phyloP scores from a whole-genome alignment of 1,140 invertebrate genomes.

The Platyscapa corneri region DNA sequence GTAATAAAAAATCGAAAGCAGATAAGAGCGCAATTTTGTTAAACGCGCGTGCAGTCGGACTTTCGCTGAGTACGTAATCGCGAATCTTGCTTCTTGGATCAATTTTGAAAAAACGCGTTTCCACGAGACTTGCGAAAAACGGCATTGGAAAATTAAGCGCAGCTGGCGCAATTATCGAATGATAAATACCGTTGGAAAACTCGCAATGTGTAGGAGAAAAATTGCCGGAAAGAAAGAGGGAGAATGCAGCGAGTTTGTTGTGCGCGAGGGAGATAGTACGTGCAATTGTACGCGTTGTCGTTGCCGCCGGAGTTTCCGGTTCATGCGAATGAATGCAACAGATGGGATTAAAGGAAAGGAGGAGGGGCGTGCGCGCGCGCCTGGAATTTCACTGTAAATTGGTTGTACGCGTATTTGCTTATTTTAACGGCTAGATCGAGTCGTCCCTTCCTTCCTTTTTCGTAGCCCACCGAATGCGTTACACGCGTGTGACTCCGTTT shows the following conservation, averaged over 20 bases:
- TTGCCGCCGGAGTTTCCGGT: constrained; percentile 11
- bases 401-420: constrained; percentile 24
- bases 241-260: background rate
- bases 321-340: constrained; percentile 45
- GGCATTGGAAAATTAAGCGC: background rate
- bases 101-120: background rate
- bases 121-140: background rate
- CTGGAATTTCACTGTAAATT: constrained; percentile 34
- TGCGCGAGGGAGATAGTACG: background rate
- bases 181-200: background rate
- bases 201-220: background rate
- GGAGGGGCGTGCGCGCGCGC: constrained; percentile 11
- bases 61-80: background rate
- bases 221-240: background rate
- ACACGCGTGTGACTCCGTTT: background rate
- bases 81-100: background rate
- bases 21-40: background rate
- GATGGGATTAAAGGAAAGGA: constrained; percentile 45
- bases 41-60: background rate
- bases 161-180: background rate
- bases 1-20: background rate
- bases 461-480: background rate
- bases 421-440: constrained; percentile 5
- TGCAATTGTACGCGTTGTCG: constrained; percentile 16
- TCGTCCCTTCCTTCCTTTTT: constrained; percentile 1